A percentile compares a stretch with the other conserved stretches of the same genome.
phyloP scores from a whole-genome alignment of 2,113 vertebrate genomes.

The Elaphurus davidianus region DNA sequence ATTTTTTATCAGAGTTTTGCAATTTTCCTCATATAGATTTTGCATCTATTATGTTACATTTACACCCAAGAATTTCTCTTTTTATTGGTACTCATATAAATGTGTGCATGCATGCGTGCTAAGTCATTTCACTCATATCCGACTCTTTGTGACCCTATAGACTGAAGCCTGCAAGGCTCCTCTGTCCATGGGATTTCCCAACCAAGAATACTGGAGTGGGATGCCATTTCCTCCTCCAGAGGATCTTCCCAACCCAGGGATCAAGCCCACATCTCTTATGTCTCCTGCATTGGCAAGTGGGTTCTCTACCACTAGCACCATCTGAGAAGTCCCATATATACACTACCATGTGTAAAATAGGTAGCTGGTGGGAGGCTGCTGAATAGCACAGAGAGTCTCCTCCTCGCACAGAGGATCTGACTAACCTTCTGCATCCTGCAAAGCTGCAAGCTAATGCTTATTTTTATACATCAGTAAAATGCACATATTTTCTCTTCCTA shows the following conservation, averaged over 20 bases:
- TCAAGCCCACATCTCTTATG: neutral
- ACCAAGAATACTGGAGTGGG: neutral
- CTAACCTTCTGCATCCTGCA: neutral
- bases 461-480: neutral
- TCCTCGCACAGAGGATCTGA: neutral
- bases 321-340: neutral
- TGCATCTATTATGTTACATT: neutral
- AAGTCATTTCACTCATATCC: neutral
- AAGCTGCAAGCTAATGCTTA: neutral
- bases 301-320: neutral
- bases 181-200: neutral
- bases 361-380: neutral
- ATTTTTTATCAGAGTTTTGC: neutral
- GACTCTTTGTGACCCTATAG: neutral
- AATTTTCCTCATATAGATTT: neutral
- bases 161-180: neutral
- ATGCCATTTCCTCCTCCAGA: neutral
- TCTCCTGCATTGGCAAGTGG: neutral
- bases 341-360: neutral
- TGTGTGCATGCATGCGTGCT: accelerated
- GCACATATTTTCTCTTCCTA: neutral
- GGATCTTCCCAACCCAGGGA: neutral
- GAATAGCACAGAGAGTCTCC: neutral
- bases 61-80: neutral
- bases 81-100: neutral